A percentile compares a stretch with the other conserved stretches of the same genome.
Conservation (phyloP, 2,797 vertebrate species). For the Gouania willdenowi region DNA sequence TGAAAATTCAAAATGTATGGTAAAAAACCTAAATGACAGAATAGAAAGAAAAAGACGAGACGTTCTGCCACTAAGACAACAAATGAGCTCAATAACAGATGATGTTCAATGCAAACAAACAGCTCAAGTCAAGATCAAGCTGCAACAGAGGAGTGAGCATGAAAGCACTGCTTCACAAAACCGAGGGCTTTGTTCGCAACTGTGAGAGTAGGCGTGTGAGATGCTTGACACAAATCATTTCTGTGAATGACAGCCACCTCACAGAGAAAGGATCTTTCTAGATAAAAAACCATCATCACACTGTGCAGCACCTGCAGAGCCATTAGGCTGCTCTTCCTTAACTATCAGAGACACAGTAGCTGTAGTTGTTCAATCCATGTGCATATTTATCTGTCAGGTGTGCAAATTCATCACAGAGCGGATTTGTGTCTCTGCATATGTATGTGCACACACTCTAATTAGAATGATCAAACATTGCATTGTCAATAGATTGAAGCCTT, state of each 20-base stretch:
- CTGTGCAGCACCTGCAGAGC: constrained; percentile 15
- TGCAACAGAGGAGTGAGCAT: too few relatives aligned
- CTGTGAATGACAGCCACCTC: constrained; percentile 33
- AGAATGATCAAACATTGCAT: constrained; percentile 28
- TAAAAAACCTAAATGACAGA: background rate
- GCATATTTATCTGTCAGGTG: too few relatives aligned
- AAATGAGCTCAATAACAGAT: too few relatives aligned
- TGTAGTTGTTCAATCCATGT: too few relatives aligned
- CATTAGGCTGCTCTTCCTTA: constrained; percentile 30
- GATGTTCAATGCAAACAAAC: too few relatives aligned
- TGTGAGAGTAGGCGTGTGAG: constrained; percentile 5
- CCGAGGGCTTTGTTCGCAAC: background rate
- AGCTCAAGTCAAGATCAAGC: too few relatives aligned
- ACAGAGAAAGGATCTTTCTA: constrained; percentile 27
- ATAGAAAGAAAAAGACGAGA: background rate
- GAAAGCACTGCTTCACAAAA: too few relatives aligned
- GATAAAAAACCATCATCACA: constrained; percentile 31
- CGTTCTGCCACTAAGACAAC: too few relatives aligned
- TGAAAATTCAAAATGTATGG: too few relatives aligned
- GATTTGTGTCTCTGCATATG: background rate
- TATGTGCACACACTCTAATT: constrained; percentile 5
- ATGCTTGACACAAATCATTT: constrained; percentile 19
- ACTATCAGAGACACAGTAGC: too few relatives aligned
- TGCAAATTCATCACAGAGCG: too few relatives aligned
- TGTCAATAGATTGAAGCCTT: constrained; percentile 32